Conservation (phyloP, 2,888 invertebrate genomes). For the Gibbula magus region DNA sequence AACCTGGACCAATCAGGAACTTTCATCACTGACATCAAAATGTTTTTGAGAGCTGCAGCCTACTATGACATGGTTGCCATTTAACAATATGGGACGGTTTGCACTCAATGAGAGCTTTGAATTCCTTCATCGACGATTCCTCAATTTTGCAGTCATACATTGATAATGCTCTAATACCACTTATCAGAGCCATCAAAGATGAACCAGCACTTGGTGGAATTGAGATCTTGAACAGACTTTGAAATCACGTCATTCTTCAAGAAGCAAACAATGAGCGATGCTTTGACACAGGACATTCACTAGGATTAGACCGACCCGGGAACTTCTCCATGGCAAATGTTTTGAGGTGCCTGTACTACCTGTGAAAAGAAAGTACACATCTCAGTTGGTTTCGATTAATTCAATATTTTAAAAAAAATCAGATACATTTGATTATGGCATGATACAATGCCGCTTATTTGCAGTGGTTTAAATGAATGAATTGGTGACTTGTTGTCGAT, state of each 20-base stretch:
- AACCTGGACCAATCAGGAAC: slow-evolving; percentile 41
- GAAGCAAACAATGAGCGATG: slow-evolving; percentile 42
- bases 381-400: no score
- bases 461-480: no score
- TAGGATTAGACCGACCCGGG: no score
- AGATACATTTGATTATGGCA: no score
- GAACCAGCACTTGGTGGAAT: slow-evolving; percentile 50
- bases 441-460: no score
- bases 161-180: slow-evolving; percentile 50
- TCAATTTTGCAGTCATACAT: slow-evolving; percentile 51
- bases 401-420: no score
- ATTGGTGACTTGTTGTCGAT: no score
- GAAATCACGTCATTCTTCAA: slow-evolving; percentile 40
- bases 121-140: slow-evolving; percentile 44
- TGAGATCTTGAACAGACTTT: slow-evolving; percentile 57
- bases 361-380: no score
- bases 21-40: slow-evolving; percentile 45
- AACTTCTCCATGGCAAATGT: no score
- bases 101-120: slow-evolving; percentile 3
- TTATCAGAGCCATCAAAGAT: slow-evolving; percentile 46
- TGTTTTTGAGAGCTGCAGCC: slow-evolving; percentile 44
- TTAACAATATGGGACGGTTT: slow-evolving; percentile 54
- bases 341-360: no score
- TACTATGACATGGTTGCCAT: slow-evolving; percentile 46
- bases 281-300: slow-evolving; percentile 39